Base-by-base conservation (phyloP, 1,140 invertebrate genomes). In the Drosophila subobscura region DNA sequence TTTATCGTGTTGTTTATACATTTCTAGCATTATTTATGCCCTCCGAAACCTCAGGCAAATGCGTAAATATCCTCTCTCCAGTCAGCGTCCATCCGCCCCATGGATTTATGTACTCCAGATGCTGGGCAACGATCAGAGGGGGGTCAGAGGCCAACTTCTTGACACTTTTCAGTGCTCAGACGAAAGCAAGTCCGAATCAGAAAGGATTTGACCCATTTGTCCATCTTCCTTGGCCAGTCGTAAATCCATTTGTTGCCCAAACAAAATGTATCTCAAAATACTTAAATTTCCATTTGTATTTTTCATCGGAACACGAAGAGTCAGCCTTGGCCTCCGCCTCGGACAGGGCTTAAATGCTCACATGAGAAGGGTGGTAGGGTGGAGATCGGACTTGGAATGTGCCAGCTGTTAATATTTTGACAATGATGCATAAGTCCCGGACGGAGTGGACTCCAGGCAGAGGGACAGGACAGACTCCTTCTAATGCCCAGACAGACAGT, bases 361-460 rank as follows among this genome's bases (percentile, higher is more conserved):
- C 68, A 80, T 67, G 67, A 54, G 47, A 12, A 14, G 29, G 42
- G 41, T 23, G 44, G 47, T 23, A 20, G 29, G 20, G 14, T 8
- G 6, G 33, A 40, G 46, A 16, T 25, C 25, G 27, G 45, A 59
- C 64, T 65, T 60, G 72, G 77, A 77, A 60, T 85, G 83, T 81
- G 78, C 77, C 81, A 86, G 81, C 81, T 86, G 81, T 86, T 86
- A 86, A 86, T 86, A 86, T 86, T 86, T 86, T 88, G 81, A 88
- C 81, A 86, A 86, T 86, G 81, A 86, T 77, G 83, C 83, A 86
- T 74, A 81, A 81, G 81, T 86, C 68, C 68, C 58, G 64, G 77
- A 80, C 67, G 71, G 42, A 44, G 50, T 20, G 29, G 50, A 52
- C 50, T 52, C 50, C 29, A 40, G 29, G 20, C 50, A 37, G 67